Evolutionary conservation across 2,888 invertebrate genomes (phyloP), one percentile per base, ranked within the genome.

Genomic region (Drosophila atroscutellata): DNA sequence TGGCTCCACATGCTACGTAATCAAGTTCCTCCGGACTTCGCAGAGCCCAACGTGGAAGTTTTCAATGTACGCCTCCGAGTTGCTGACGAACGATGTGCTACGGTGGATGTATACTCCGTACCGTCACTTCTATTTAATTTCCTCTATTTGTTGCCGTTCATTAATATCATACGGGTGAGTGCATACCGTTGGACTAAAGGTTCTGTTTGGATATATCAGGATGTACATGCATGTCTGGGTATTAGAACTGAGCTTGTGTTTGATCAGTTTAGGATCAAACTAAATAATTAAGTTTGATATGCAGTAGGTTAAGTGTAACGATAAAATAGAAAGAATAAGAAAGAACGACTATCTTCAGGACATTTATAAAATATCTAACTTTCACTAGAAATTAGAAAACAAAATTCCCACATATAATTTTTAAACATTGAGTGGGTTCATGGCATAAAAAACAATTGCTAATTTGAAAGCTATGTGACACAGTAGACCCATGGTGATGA

Each of bases 91-190:
- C 71, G 69, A 2, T 86, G 84, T 54, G 51, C 77, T 3, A n/a
- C 56, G 4, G 45, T 66, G n/a, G 70, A 66, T 49, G 28, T 72
- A 0, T 75, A 77, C 1, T 75, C 74, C 18, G 63, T 89, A 8
- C 81, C 80, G 6, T 76, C 75, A 20, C 81, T 91, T 65, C 37
- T 90, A 13, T 88, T 82, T 42, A 80, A 85, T 66, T 91, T 92
- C 47, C 42, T 85, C 11, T 91, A 81, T 72, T 64, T 91, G 15
- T 30, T 90, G 37, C 90, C 91, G 3, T 92, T 90, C 51, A 56
- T 89, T 39, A 82, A 90, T 74, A 66, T 91, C 18, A 71, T 86
- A 36, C 61, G 80, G 83, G 91, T 91, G 58, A 81, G 87, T 75
- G 9, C 13, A 52, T 36, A 11, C 5, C 5, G 5, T 11, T 5